These are phyloP conservation scores for Cerceris ruficornis DNA, from an alignment of 2,888 invertebrate species.

Conservation along the genomic window DNA sequence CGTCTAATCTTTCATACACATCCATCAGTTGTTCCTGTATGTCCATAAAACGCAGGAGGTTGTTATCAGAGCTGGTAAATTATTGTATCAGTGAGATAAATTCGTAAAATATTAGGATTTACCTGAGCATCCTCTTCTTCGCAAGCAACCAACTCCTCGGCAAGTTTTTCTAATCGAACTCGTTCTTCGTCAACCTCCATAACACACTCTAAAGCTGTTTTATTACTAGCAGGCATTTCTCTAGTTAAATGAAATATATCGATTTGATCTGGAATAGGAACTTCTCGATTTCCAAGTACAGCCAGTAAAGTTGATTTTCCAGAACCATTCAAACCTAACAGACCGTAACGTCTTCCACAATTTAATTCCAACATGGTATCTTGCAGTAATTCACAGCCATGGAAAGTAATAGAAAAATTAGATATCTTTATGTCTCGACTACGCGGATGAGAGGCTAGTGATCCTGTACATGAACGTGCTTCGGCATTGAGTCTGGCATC, in stretches of 20 bases:
- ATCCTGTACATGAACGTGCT: slow-evolving; percentile 96
- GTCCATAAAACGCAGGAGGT: neutral
- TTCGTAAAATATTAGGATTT: neutral
- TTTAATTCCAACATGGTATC: slow-evolving; percentile 98
- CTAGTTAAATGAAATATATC: slow-evolving; percentile 98
- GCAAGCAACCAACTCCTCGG: slow-evolving; percentile 93
- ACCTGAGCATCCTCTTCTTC: slow-evolving; percentile 89
- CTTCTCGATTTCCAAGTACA: slow-evolving; percentile 95
- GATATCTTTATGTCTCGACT: slow-evolving; percentile 98
- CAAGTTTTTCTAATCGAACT: slow-evolving; percentile 93
- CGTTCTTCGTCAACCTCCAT: slow-evolving; percentile 99
- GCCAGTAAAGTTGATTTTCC: slow-evolving; percentile 98
- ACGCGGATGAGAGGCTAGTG: slow-evolving; percentile 96
- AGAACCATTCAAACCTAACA: slow-evolving; percentile 98
- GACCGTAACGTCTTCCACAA: slow-evolving; percentile 97
- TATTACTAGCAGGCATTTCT: slow-evolving; percentile 99
- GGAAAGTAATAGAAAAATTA: slow-evolving; percentile 98
- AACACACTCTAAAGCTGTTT: slow-evolving; percentile 96
- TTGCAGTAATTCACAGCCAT: slow-evolving; percentile 96
- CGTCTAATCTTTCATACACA: slow-evolving; percentile 98
- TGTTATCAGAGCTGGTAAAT: too few relatives aligned
- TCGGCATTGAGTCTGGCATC: slow-evolving; percentile 97
- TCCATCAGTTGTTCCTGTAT: slow-evolving; percentile 96
- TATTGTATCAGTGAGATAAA: too few relatives aligned
- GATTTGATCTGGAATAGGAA: slow-evolving; percentile 97